Conservation (phyloP, 1,140 invertebrate species). For the Apis florea region DNA sequence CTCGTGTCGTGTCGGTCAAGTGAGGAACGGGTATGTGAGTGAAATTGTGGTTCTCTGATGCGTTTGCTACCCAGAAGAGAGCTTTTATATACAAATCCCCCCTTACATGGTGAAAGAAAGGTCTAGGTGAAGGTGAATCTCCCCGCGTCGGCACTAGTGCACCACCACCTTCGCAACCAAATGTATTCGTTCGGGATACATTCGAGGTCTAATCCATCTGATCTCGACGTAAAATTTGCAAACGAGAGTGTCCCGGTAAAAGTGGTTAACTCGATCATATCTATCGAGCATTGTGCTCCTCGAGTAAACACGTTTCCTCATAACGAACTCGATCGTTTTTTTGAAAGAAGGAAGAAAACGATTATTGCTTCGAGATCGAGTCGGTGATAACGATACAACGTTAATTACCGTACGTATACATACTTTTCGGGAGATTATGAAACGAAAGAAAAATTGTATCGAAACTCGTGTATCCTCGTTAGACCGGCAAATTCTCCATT, state of each 20-base stretch:
- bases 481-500: too few species aligned
- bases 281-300: constrained; percentile 9
- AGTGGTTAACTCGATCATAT: constrained; percentile 35
- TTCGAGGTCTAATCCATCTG: constrained; percentile 15
- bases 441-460: neutral
- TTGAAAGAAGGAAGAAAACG: neutral
- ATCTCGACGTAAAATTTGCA: constrained; percentile 19
- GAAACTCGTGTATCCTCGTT: neutral
- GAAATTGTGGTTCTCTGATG: constrained; percentile 75
- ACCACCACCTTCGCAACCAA: constrained; percentile 20
- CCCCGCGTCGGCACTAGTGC: constrained; percentile 47
- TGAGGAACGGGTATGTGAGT: constrained; percentile 67
- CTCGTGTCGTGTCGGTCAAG: constrained; percentile 50
- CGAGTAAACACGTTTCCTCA: constrained; percentile 19
- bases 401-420: neutral
- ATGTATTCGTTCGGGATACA: neutral
- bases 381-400: neutral
- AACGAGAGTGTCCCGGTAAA: constrained; percentile 46
- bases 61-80: constrained; percentile 76
- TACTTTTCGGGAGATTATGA: neutral
- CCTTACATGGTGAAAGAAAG: constrained; percentile 77
- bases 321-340: neutral
- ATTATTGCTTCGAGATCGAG: neutral
- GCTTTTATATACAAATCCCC: constrained; percentile 80
- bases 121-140: constrained; percentile 81